Base-by-base conservation (phyloP, 37 sponge, comb jelly and placozoan genomes). In the Hormiphora californensis region DNA sequence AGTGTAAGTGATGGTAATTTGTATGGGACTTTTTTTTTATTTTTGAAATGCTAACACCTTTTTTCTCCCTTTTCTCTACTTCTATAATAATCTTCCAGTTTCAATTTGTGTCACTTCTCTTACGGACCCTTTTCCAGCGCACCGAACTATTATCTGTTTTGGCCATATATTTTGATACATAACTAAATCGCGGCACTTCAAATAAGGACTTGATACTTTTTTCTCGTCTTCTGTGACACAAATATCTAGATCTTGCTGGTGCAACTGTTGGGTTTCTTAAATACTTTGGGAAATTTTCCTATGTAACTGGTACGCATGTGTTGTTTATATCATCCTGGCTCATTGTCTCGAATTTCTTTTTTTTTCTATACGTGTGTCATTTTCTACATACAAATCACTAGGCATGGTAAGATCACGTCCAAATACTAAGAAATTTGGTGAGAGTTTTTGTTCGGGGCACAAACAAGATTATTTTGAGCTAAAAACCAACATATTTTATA, bases 131-230 rank as follows among this genome's bases (percentile, higher is more conserved):
- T n/a, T n/a, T n/a, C n/a, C n/a, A n/a, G n/a, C n/a, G n/a, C n/a
- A n/a, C n/a, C n/a, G n/a, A n/a, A n/a, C n/a, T n/a, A n/a, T n/a
- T n/a, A n/a, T n/a, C n/a, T n/a, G n/a, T n/a, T n/a, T n/a, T n/a
- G n/a, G n/a, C n/a, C n/a, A n/a, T n/a, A n/a, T n/a, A n/a, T n/a
- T n/a, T 22, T 43, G 35, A n/a, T 43, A 46, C 35, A 73, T 36
- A 21, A 43, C 40, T 46, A 43, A 73, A 19, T 73, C 81, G 3
- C 44, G 46, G 21, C 17, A 22, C 25, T 73, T 33, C 46, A 40
- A 73, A 46, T 32, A 73, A 43, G 81, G 81, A 32, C 81, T 46
- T 22, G 46, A 19, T 0, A 73, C 81, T 19, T 30, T 73, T 30
- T 73, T 73, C 46, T 73, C 81, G 25, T 73, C 40, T 0, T 73